Evolutionary conservation across 37 sponge, comb jelly and placozoan species (phyloP), one percentile per base, ranked within the genome.

Genomic region (Agelas oroides): DNA sequence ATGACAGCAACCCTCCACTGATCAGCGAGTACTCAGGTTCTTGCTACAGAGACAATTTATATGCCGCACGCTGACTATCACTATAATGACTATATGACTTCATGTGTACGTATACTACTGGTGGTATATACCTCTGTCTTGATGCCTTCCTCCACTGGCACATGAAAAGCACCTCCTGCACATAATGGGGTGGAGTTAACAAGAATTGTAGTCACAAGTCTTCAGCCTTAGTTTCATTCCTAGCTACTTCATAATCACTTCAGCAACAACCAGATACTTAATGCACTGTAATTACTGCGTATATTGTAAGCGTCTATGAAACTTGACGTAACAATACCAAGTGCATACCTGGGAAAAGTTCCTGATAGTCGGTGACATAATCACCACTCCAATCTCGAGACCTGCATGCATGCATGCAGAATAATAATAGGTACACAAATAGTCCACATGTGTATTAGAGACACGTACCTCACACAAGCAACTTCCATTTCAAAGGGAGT

Each of bases 401-500:
- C 73, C 96, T 96, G 53, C 31, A 80, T 16, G 70, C n/a, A n/a
- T n/a, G n/a, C n/a, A 28, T 21, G 64, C 15, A 21, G 21, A 53
- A 67, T 76, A 30, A 71, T 34, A 28, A 31, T 12, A 31, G 27
- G 5, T 19, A 24, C 5, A 62, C 24, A 62, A 37, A 23, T 16
- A 59, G 39, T 2, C 11, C 60, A 54, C 5, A 54, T 12, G 28
- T 62, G 27, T 62, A 28, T 28, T 62, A 27, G 8, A 12, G 3
- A 11, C 11, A 27, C 63, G 72, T 60, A 93, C 96, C 84, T 87
- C 11, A 88, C 16, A 82, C 96, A 96, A 35, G 96, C 96, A 28
- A 96, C 58, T 76, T 96, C 96, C 91, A 95, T 65, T 61, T 98
- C 99, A 79, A 71, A 96, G 0, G 99, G 99, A 37, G 99, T 98